Base-by-base conservation (phyloP, 1,140 invertebrate species). In the Drosophila ogumai region DNA sequence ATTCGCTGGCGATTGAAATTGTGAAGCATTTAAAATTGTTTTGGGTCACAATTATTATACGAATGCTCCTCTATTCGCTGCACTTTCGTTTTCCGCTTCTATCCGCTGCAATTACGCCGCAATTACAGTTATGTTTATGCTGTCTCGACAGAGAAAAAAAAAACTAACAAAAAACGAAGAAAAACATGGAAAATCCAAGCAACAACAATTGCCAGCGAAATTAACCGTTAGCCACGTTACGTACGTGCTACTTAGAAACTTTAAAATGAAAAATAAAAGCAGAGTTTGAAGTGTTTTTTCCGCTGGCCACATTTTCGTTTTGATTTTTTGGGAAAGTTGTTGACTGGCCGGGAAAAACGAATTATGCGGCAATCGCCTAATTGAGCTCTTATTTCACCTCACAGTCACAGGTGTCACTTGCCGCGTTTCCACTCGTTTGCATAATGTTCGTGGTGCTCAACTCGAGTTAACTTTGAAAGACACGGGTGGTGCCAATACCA, bases 171-270 rank as follows among this genome's bases (percentile, higher is more conserved):
- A 64, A 63, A 34, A 25, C 63, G 1, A 36, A 19, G 36, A 15
- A 64, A 50, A 32, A 64, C 60, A n/a, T 12, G 12, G 46, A 41
- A 66, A 67, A 49, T 19, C 7, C 34, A 28, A 50, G 13, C 61
- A 36, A 22, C 56, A 44, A 59, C 52, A 73, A 73, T 72, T 72
- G 67, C 55, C 41, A 61, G 68, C 46, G 60, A 76, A 76, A 67
- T 76, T 58, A 76, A 43, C 74, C 73, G 74, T 76, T 76, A 40
- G 73, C 44, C 73, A 67, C 40, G 72, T 75, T 76, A 74, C 73
- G 73, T 75, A 75, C 73, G 73, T 75, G 73, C 73, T 75, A 75
- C 71, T 75, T 75, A 75, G 71, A 75, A 75, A 75, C 71, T 57
- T 17, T 3, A 36, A 67, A 54, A 15, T 36, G 3, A 54, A 34